phyloP scores from a whole-genome alignment of 2,888 invertebrate genomes.

The Oscheius sp. region DNA sequence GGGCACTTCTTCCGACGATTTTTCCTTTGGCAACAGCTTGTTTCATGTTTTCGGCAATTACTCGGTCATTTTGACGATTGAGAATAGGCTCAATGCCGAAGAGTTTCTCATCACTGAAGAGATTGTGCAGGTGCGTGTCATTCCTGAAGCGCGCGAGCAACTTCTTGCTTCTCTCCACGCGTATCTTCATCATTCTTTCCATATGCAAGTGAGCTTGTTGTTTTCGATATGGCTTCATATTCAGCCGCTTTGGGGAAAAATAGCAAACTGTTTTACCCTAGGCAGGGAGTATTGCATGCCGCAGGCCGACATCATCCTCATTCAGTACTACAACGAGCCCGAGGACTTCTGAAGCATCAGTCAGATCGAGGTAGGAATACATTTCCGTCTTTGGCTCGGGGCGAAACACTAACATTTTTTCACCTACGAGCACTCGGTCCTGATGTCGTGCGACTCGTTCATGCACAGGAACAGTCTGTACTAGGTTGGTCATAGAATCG shows the following conservation, averaged over 20 bases:
- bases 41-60: too few species aligned
- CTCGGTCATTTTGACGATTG: too few species aligned
- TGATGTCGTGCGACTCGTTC: conserved; percentile 15
- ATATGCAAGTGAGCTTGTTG: too few species aligned
- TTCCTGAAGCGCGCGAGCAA: too few species aligned
- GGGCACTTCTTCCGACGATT: too few species aligned
- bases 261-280: neutral
- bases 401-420: conserved; percentile 13
- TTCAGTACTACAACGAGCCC: conserved; percentile 27
- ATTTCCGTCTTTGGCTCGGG: conserved; percentile 11
- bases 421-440: conserved; percentile 23
- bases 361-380: conserved; percentile 17
- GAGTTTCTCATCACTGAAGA: too few species aligned
- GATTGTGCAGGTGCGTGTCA: too few species aligned
- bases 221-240: too few species aligned
- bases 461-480: conserved; percentile 11
- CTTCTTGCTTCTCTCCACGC: too few species aligned
- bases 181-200: too few species aligned
- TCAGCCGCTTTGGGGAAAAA: neutral
- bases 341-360: conserved; percentile 17
- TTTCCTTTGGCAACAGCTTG: too few species aligned
- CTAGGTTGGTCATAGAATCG: conserved; percentile 30
- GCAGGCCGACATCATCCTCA: conserved; percentile 19
- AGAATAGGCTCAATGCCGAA: too few species aligned
- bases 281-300: conserved; percentile 28